Base-by-base conservation (phyloP, 1,140 invertebrate species). In the Eumaeus atala region DNA sequence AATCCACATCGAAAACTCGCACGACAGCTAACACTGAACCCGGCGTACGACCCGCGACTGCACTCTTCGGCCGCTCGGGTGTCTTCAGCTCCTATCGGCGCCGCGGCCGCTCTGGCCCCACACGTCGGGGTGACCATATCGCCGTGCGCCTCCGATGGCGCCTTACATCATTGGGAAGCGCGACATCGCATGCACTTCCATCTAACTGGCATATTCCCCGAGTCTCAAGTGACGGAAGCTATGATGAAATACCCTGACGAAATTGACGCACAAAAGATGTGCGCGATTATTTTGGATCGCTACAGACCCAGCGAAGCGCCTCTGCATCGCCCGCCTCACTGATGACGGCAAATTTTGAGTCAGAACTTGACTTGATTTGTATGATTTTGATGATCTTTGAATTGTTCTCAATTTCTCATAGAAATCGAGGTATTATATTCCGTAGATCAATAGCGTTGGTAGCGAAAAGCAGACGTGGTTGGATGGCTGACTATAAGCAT, bases 191-290 rank as follows among this genome's bases (percentile, higher is more conserved):
- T 96, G 56, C 95, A 95, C 70, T 96, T 95, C 80, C 95, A 97
- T 77, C 84, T 98, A 33, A 91, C 93, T 9, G 93, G 92, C 36
- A 92, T 97, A 36, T 98, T 98, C 78, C 95, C 96, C 0, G 94
- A 96, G 72, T 92, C 95, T 56, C 93, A 96, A 77, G 96, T 98
- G 0, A 90, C 91, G 18, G 90, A 93, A 28, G 95, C 93, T 0
- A 95, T 98, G 93, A 90, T 93, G 48, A 76, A 93, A 42, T 93
- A 95, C 85, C 96, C 96, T 0, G 93, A 95, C 33, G 95, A 97
- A 77, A 95, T 92, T 1, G 94, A 97, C 82, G 92, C 95, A 0
- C 93, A 97, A 70, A 93, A 93, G 68, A 94, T 98, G 62, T 98
- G 96, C 87, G 93, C 94, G 35, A 92, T 94, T 54, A 95, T 98